Evolutionary conservation across 2,797 vertebrate species (phyloP).

Genomic region (Gymnocypris eckloni): DNA sequence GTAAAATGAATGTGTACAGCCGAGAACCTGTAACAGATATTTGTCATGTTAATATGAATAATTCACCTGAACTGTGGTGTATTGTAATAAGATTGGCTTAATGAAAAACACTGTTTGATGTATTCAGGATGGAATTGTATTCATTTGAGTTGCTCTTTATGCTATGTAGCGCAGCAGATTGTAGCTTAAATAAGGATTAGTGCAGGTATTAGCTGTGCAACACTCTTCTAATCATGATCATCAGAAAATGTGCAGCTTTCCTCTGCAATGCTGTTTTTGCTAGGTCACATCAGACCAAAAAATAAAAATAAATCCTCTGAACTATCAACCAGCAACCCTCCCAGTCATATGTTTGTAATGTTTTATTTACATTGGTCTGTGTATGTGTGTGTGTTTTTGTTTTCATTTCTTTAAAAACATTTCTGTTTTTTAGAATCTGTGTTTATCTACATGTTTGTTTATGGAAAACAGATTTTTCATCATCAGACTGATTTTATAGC

Average conservation of each 20-base stretch:
- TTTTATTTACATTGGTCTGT: conserved; percentile 34
- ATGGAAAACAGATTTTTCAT: conserved; percentile 10
- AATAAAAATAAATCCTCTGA: not conserved
- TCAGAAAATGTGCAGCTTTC: conserved; percentile 25
- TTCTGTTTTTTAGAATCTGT: conserved; percentile 21
- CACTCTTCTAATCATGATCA: conserved; percentile 32
- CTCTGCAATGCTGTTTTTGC: not conserved
- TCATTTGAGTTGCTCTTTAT: conserved; percentile 20
- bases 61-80: not conserved
- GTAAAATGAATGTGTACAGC: not conserved
- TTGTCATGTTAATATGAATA: not conserved
- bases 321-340: conserved; percentile 13
- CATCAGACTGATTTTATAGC: conserved; percentile 9
- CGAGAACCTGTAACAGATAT: not conserved
- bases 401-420: conserved; percentile 10
- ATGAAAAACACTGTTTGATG: conserved; percentile 36
- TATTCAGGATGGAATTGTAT: conserved; percentile 11
- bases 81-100: conserved; percentile 30
- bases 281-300: not conserved
- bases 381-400: conserved; percentile 8
- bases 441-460: conserved; percentile 15
- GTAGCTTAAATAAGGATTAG: conserved; percentile 48
- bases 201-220: conserved; percentile 43
- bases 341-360: conserved; percentile 18
- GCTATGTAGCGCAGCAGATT: conserved; percentile 37